Evolutionary conservation across 2,888 invertebrate genomes (phyloP).

Genomic region (Apamea epomidion): DNA sequence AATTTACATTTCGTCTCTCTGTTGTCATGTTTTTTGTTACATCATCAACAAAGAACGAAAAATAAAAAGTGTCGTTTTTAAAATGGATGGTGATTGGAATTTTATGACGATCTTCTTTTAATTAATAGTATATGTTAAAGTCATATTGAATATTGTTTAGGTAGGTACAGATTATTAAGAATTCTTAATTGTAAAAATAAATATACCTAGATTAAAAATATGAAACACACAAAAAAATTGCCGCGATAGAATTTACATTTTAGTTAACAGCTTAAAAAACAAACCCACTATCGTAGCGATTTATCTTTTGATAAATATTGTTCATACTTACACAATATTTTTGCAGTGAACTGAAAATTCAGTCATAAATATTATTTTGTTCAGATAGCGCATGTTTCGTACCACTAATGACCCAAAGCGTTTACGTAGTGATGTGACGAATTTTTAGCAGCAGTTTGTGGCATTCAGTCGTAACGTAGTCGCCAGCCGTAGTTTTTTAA

Average conservation of each 20-base stretch:
- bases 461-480: constrained; percentile 73
- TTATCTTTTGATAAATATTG: constrained; percentile 26
- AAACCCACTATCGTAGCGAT: not conserved
- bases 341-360: constrained; percentile 27
- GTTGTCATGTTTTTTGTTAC: constrained; percentile 38
- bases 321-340: constrained; percentile 22
- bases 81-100: not conserved
- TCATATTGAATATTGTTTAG: not conserved
- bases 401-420: constrained; percentile 68
- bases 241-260: not conserved
- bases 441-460: constrained; percentile 78
- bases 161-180: not conserved
- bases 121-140: not conserved
- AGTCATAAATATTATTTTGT: constrained; percentile 50
- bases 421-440: constrained; percentile 74
- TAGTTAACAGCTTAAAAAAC: not conserved
- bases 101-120: not conserved
- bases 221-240: not conserved
- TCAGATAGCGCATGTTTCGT: constrained; percentile 55
- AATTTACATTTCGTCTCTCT: constrained; percentile 43
- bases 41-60: constrained; percentile 1
- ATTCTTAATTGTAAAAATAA: not conserved
- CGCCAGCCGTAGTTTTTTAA: constrained; percentile 47
- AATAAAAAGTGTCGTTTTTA: not conserved
- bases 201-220: not conserved